Base-by-base conservation (phyloP, 2,113 vertebrate species). In the Jacana jacana region DNA sequence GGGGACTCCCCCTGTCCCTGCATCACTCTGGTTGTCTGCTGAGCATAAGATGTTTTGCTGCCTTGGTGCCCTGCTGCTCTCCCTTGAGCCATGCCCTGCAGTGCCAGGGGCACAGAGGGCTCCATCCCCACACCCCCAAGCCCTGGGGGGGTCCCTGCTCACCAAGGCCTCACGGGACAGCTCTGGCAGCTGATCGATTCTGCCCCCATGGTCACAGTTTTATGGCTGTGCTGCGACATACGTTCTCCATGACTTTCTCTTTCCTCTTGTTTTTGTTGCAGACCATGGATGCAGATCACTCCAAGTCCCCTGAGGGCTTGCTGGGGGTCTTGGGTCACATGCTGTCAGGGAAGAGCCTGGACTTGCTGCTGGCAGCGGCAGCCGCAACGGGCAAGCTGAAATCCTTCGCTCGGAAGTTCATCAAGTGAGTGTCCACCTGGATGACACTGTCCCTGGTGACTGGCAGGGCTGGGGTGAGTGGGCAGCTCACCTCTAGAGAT, bases 201-300 rank as follows among this genome's bases (percentile, higher is more conserved):
- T 89, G 78, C 40, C 17, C 31, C 10, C 1, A 3, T 2, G 7
- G 31, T 52, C 4, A 2, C 68, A 42, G 27, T 58, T 71, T 46
- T 44, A 3, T 13, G 48, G 48, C 69, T 76, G 42, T 23, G 61
- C 60, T 22, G 49, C 48, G 60, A 39, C 46, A 46, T 49, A 11
- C 8, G 0, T 69, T 63, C 25, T 35, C 37, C 3, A 1, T 70
- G 49, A 63, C 28, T n/a, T 83, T 88, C 33, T 20, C 13, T 83
- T 79, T 44, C 19, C 27, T 83, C 22, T 55, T 66, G 10, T 94
- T 30, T 37, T 13, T 65, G 12, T 81, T 31, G 24, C 44, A 99
- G 99, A 99, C 99, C 2, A 99, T 99, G 97, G 99, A 99, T 94
- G 99, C 99, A 0, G 99, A 99, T 95, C 99, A 99, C 54, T 99